Percentiles rank a stretch among this genome's conserved stretches.
Evolutionary conservation across 1,140 invertebrate species (phyloP).

Genomic region (Phortica variegata): DNA sequence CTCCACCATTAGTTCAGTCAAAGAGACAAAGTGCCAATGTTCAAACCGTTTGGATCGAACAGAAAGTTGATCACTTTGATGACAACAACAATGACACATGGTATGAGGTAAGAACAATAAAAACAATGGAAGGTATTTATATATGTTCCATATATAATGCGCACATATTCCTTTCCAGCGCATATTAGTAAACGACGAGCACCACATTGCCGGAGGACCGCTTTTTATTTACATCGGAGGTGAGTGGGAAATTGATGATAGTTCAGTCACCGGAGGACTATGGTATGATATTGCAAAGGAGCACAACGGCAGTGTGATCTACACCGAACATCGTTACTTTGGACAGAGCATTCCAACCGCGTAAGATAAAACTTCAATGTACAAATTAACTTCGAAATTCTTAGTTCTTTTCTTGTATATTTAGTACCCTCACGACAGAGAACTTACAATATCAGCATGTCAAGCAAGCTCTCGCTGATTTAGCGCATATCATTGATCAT

Average conservation of each 20-base stretch:
- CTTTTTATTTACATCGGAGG: slow-evolving; percentile 68
- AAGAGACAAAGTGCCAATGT: slow-evolving; percentile 15
- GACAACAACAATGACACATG: slow-evolving; percentile 64
- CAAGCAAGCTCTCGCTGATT: slow-evolving; percentile 75
- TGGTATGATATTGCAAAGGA: slow-evolving; percentile 65
- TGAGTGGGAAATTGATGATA: slow-evolving; percentile 63
- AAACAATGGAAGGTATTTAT: too few relatives aligned
- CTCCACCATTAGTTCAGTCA: slow-evolving; percentile 25
- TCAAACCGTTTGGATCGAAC: slow-evolving; percentile 33
- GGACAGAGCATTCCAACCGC: slow-evolving; percentile 72
- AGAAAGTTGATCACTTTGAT: slow-evolving; percentile 70
- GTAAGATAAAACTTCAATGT: slow-evolving; percentile 59
- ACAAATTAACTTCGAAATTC: background rate
- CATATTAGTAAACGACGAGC: slow-evolving; percentile 65
- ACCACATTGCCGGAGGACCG: slow-evolving; percentile 59
- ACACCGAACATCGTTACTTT: slow-evolving; percentile 82
- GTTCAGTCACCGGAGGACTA: slow-evolving; percentile 60
- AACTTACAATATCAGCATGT: slow-evolving; percentile 71
- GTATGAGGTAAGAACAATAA: slow-evolving; percentile 59
- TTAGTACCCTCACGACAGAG: slow-evolving; percentile 58
- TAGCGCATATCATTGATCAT: slow-evolving; percentile 69
- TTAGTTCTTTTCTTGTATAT: background rate
- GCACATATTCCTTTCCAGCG: slow-evolving; percentile 22
- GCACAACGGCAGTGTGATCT: slow-evolving; percentile 66
- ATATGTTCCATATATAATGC: background rate